A percentile compares a stretch with the other conserved stretches of the same genome.
Evolutionary conservation across 2,797 vertebrate genomes (phyloP).

Genomic region (Chrosomus eos): DNA sequence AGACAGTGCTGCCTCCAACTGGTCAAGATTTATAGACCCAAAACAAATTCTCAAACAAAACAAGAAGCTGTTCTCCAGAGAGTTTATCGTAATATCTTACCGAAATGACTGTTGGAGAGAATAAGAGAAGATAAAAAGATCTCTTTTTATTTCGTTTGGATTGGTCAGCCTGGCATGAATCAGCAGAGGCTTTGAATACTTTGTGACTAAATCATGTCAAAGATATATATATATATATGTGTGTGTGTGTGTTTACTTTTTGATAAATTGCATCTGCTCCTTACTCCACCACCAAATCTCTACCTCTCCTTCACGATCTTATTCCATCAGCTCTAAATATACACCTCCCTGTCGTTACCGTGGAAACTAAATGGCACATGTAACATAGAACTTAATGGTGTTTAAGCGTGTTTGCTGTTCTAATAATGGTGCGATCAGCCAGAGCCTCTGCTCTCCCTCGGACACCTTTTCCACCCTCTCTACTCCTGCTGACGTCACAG

Average conservation of each 20-base stretch:
- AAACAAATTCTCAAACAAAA: constrained; percentile 41
- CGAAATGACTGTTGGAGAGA: neutral
- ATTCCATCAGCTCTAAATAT: constrained; percentile 78
- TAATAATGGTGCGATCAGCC: constrained; percentile 52
- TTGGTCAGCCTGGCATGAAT: constrained; percentile 68
- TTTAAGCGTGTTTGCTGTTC: constrained; percentile 72
- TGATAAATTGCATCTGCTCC: constrained; percentile 71
- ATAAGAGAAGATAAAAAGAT: constrained; percentile 18
- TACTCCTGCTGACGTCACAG: constrained; percentile 47
- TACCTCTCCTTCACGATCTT: constrained; percentile 58
- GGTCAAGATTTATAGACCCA: constrained; percentile 35
- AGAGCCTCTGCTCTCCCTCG: constrained; percentile 32
- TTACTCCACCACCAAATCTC: neutral
- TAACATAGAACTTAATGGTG: constrained; percentile 72
- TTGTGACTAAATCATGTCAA: constrained; percentile 72
- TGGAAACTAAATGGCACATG: constrained; percentile 80
- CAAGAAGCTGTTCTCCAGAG: constrained; percentile 10
- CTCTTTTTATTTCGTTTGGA: constrained; percentile 60
- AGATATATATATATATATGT: too few relatives aligned
- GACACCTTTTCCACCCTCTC: constrained; percentile 34
- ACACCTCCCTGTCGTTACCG: constrained; percentile 74
- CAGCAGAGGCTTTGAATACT: constrained; percentile 72
- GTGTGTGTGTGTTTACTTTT: too few relatives aligned
- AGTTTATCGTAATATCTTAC: neutral
- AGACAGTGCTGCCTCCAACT: constrained; percentile 55